Conservation (phyloP, 2,113 vertebrate genomes). For the Corythornis madagascariensis region DNA sequence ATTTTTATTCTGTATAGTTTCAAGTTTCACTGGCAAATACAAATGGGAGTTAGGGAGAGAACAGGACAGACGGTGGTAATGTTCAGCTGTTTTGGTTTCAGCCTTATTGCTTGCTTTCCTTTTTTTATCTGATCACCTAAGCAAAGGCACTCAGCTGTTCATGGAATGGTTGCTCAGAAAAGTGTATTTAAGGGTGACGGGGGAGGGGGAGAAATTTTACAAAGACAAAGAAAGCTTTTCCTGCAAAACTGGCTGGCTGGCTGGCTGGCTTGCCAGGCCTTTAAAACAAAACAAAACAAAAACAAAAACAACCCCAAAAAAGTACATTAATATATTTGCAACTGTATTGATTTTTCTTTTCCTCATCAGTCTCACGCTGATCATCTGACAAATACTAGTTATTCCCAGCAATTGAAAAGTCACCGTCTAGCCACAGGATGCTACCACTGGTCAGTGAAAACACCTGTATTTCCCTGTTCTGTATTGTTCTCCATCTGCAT, state of each 20-base stretch:
- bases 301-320: too few species aligned
- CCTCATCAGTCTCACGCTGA: background rate
- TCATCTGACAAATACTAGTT: background rate
- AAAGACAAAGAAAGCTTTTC: conserved; percentile 23
- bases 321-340: background rate
- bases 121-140: conserved; percentile 21
- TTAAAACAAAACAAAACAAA: too few species aligned
- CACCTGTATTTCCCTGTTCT: background rate
- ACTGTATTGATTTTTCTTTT: conserved; percentile 22
- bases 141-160: conserved; percentile 34
- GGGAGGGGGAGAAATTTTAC: conserved; percentile 7
- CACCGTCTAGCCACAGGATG: background rate
- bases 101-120: conserved; percentile 24
- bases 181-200: background rate
- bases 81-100: conserved; percentile 43
- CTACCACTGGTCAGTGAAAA: background rate
- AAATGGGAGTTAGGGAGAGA: conserved; percentile 15
- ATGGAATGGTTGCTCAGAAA: conserved; percentile 13
- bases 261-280: background rate
- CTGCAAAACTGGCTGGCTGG: conserved; percentile 20
- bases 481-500: background rate
- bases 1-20: conserved; percentile 13
- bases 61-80: background rate
- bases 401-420: conserved; percentile 9
- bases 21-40: conserved; percentile 21